Conservation (phyloP, 1,140 invertebrate genomes). For the Conus ventricosus region DNA sequence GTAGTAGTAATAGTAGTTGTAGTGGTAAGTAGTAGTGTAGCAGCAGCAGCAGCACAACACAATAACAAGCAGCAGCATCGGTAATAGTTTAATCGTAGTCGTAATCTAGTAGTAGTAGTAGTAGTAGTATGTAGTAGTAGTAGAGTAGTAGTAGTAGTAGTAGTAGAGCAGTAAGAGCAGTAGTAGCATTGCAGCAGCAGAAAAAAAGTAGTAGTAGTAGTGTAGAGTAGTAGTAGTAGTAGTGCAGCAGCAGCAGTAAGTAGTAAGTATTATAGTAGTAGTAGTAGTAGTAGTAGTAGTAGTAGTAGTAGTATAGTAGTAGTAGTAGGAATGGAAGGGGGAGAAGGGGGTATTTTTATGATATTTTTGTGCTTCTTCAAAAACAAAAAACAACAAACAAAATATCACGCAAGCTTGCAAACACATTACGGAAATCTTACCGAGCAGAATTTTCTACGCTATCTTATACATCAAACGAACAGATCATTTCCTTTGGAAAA, state of each 20-base stretch:
- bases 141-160: neutral
- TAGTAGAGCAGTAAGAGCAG: neutral
- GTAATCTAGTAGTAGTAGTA: too few relatives aligned
- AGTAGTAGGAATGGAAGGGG: neutral
- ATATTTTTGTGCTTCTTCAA: too few relatives aligned
- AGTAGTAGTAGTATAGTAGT: neutral
- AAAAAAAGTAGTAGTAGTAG: neutral
- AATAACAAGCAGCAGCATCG: neutral
- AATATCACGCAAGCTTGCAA: too few relatives aligned
- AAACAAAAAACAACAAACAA: too few relatives aligned
- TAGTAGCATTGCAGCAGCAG: neutral
- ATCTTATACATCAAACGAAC: too few relatives aligned
- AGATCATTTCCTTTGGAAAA: too few relatives aligned
- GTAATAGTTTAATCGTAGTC: too few relatives aligned
- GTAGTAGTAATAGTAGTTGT: too few relatives aligned
- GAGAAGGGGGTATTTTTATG: neutral
- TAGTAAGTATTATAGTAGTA: neutral
- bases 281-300: conserved; percentile 9
- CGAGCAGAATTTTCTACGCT: too few relatives aligned
- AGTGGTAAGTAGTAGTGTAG: neutral
- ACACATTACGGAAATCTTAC: too few relatives aligned
- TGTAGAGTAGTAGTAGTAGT: too few relatives aligned
- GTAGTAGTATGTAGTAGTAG: neutral
- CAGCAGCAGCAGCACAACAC: neutral
- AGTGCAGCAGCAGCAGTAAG: too few relatives aligned